phyloP scores from a whole-genome alignment of 1,140 invertebrate species.

The Drosophila insularis region DNA sequence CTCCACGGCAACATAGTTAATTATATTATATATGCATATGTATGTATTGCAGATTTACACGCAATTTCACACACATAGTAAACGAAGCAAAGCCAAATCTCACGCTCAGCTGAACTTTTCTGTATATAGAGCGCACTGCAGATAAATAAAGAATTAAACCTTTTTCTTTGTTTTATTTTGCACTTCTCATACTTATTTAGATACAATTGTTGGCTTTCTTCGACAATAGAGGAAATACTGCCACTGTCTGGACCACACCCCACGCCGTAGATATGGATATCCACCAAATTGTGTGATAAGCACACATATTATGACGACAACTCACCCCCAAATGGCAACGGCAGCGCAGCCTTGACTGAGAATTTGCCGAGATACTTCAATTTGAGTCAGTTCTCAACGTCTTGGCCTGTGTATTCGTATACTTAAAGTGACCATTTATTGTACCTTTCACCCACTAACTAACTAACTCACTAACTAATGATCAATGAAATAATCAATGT shows the following conservation, averaged over 20 bases:
- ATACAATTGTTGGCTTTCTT: not conserved
- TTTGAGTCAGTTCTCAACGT: too few species aligned
- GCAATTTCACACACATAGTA: not conserved
- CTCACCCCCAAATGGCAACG: conserved; percentile 18
- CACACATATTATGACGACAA: conserved; percentile 37
- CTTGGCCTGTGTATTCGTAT: not conserved
- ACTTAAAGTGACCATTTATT: not conserved
- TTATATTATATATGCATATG: not conserved
- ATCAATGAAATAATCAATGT: conserved; percentile 24
- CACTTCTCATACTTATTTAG: not conserved
- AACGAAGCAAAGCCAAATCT: not conserved
- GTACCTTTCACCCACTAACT: not conserved
- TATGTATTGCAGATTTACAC: conserved; percentile 7
- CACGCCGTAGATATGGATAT: conserved; percentile 50
- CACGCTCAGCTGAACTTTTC: not conserved
- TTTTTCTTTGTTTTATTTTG: not conserved
- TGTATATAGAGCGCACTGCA: too few species aligned
- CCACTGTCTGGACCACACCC: conserved; percentile 65
- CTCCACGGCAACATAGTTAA: not conserved
- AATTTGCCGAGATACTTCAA: not conserved
- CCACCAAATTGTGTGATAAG: conserved; percentile 58
- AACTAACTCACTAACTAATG: not conserved
- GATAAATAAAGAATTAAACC: not conserved
- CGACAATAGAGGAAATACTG: not conserved
- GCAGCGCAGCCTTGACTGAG: not conserved